Evolutionary conservation across 2,797 vertebrate species (phyloP), one percentile per base, ranked within the genome.

Genomic region (Urophycis tenuis): DNA sequence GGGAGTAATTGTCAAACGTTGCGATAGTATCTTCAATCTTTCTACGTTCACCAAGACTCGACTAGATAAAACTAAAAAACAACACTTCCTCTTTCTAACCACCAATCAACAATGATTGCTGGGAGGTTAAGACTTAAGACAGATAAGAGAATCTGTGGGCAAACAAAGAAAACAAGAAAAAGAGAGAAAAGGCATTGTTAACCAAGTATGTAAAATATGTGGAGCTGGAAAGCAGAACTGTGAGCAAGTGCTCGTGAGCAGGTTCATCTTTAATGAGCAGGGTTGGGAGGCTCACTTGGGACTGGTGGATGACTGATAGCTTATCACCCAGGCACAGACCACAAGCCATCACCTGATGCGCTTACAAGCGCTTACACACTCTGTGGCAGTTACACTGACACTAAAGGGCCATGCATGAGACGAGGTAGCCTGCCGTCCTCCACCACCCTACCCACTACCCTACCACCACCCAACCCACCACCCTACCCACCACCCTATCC

Each of bases 271-370:
- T 71, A 71, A 71, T 71, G 32, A 73, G 83, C 75, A 82, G 87
- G 85, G 84, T 73, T 85, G 84, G 83, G 85, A 81, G 75, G 74
- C 74, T 81, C 67, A 33, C 80, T 82, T 79, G 75, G 75, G 39
- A 81, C 88, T 89, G 90, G 19, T 32, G 81, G 72, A 80, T 75
- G 75, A 84, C 88, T 92, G 92, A 93, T 92, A 92, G 75, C 86
- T 85, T 92, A 92, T 92, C 92, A 88, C 80, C 49, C 79, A 81
- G 80, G 78, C 80, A 87, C 89, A 91, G 87, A 90, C 83, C 73
- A 81, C 82, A 73, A 81, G 87, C 73, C 82, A 86, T 87, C 85
- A 90, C 87, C 85, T 89, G 84, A 87, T 86, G 81, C 80, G 80
- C 87, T 78, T 81, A 79, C 39, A 30, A 64, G 75, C 81, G 74